These are phyloP conservation scores for Glossophaga mutica DNA, from an alignment of 2,797 vertebrate species.

Conservation along the genomic window DNA sequence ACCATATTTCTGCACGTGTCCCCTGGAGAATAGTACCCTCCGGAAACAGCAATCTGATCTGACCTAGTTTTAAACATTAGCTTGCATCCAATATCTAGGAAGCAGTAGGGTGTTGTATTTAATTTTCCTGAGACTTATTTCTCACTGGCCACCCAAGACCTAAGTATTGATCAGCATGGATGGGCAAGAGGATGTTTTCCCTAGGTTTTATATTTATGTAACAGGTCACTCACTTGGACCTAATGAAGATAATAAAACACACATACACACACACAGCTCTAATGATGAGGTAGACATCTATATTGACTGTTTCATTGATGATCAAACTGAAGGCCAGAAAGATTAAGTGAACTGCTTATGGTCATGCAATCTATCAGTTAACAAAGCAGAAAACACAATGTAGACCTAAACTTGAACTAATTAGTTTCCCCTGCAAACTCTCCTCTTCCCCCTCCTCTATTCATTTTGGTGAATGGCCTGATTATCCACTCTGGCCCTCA, in stretches of 20 bases:
- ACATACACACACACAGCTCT: not conserved
- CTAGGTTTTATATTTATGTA: constrained; percentile 42
- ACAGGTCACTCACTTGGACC: not conserved
- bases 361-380: not conserved
- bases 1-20: constrained; percentile 43
- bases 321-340: constrained; percentile 53
- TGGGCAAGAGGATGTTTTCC: not conserved
- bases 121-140: constrained; percentile 52
- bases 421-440: not conserved
- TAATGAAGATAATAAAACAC: not conserved
- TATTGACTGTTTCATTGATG: constrained; percentile 26
- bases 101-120: constrained; percentile 20
- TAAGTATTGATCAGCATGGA: constrained; percentile 43
- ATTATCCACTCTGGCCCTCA: not conserved
- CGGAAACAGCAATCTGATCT: constrained; percentile 40
- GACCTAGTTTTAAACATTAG: constrained; percentile 12
- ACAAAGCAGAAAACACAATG: constrained; percentile 25
- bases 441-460: not conserved
- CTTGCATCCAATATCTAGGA: constrained; percentile 51
- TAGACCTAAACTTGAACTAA: constrained; percentile 5
- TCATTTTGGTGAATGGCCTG: not conserved
- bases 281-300: constrained; percentile 7
- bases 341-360: constrained; percentile 25
- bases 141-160: constrained; percentile 13
- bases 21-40: not conserved